Percentiles rank a stretch among this genome's conserved stretches.
Conservation (phyloP, 2,888 invertebrate genomes). For the Trisateles emortualis region DNA sequence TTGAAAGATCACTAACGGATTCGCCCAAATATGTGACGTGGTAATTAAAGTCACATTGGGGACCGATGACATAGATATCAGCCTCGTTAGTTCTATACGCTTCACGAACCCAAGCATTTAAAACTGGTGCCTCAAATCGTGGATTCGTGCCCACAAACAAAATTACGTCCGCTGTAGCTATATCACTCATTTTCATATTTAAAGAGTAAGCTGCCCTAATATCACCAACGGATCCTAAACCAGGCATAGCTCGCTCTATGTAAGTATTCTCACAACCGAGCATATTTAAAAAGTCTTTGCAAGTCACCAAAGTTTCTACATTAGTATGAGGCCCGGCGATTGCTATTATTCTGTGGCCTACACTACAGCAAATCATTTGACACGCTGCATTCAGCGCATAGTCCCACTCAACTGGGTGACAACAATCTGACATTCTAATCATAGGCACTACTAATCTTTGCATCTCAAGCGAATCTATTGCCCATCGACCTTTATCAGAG, state of each 20-base stretch:
- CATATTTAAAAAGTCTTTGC: slow-evolving; percentile 75
- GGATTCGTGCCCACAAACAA: slow-evolving; percentile 98
- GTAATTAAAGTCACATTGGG: slow-evolving; percentile 96
- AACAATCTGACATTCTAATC: slow-evolving; percentile 90
- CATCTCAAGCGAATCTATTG: slow-evolving; percentile 98
- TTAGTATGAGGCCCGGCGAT: slow-evolving; percentile 75
- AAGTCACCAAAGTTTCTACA: slow-evolving; percentile 74
- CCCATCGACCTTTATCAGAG: slow-evolving; percentile 98
- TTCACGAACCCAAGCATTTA: slow-evolving; percentile 98
- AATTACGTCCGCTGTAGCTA: slow-evolving; percentile 92
- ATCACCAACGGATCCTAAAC: slow-evolving; percentile 57
- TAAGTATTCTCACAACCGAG: slow-evolving; percentile 73
- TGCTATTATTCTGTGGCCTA: slow-evolving; percentile 83
- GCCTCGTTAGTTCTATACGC: slow-evolving; percentile 96
- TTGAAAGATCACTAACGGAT: slow-evolving; percentile 45
- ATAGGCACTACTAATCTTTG: slow-evolving; percentile 98
- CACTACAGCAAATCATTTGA: slow-evolving; percentile 87
- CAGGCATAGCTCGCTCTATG: slow-evolving; percentile 63
- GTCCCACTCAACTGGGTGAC: slow-evolving; percentile 96
- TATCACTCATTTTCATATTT: slow-evolving; percentile 91
- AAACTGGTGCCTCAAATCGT: slow-evolving; percentile 97
- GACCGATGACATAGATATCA: slow-evolving; percentile 94
- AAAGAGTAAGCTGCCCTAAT: slow-evolving; percentile 73
- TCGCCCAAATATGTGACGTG: slow-evolving; percentile 66
- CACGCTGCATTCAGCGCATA: slow-evolving; percentile 92